Evolutionary conservation across 2,888 invertebrate species (phyloP).

Genomic region (Pasiphila rectangulata): DNA sequence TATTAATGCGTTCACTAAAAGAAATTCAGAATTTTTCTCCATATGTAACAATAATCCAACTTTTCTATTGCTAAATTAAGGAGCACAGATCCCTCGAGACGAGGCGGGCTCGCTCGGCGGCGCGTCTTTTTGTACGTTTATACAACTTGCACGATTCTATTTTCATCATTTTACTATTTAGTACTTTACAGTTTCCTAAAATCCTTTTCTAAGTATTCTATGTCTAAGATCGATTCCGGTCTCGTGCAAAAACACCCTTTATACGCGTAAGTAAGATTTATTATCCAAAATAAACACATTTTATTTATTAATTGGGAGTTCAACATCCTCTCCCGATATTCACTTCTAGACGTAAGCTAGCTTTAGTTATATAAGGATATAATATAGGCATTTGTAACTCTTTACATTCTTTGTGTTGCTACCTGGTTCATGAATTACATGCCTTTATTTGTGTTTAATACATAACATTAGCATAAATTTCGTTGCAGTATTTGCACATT

Average conservation of each 20-base stretch:
- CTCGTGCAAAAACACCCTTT: conserved; percentile 33
- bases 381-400: conserved; percentile 72
- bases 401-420: conserved; percentile 60
- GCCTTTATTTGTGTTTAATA: conserved; percentile 45
- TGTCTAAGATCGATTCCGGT: conserved; percentile 14
- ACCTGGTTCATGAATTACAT: conserved; percentile 51
- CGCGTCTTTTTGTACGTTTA: conserved; percentile 35
- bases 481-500: conserved; percentile 65
- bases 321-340: conserved; percentile 44
- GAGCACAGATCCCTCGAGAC: conserved; percentile 6
- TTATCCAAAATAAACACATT: conserved; percentile 36
- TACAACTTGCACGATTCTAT: conserved; percentile 32
- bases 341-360: conserved; percentile 69
- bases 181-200: conserved; percentile 18
- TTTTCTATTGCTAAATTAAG: conserved; percentile 18
- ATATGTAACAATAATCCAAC: conserved; percentile 15
- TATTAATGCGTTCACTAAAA: neutral
- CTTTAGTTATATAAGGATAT: conserved; percentile 62
- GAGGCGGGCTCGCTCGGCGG: conserved; percentile 1
- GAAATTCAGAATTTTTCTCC: too few species aligned
- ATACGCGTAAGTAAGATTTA: conserved; percentile 27
- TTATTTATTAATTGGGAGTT: conserved; percentile 28
- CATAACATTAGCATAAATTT: conserved; percentile 50
- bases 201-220: conserved; percentile 15
- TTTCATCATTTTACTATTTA: conserved; percentile 19